A percentile compares a stretch with the other conserved stretches of the same genome.
Evolutionary conservation across 2,113 vertebrate genomes (phyloP).

Genomic region (Notiomystis cincta): DNA sequence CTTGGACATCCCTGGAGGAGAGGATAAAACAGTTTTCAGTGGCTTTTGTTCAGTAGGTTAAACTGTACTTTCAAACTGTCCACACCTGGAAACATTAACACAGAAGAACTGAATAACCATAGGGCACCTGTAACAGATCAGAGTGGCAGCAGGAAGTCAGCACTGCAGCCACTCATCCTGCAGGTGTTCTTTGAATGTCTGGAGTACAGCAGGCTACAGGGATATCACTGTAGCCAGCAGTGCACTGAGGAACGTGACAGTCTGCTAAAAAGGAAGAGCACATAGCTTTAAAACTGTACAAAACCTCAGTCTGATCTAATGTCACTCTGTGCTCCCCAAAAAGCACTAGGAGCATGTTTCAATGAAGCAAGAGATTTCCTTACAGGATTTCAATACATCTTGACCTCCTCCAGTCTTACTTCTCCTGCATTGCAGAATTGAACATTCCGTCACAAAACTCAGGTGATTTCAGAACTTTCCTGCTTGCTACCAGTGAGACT

Average conservation of each 20-base stretch:
- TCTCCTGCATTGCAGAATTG: neutral
- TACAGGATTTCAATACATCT: neutral
- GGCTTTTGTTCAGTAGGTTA: neutral
- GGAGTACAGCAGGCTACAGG: neutral
- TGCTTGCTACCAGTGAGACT: neutral
- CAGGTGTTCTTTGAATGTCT: neutral
- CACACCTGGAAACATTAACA: neutral
- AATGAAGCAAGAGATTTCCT: neutral
- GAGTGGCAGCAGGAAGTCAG: neutral
- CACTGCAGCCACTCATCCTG: neutral
- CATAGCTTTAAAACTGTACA: neutral
- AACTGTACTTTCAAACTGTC: neutral
- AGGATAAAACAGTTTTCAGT: neutral
- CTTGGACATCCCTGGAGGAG: conserved; percentile 87
- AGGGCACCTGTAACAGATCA: neutral
- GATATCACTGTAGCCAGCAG: neutral
- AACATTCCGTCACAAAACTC: neutral
- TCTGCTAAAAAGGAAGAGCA: neutral
- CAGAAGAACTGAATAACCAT: neutral
- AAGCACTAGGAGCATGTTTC: neutral
- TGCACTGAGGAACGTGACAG: neutral
- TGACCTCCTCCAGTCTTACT: neutral
- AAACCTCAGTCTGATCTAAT: neutral
- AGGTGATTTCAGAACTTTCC: neutral
- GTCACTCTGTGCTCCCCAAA: neutral